Base-by-base conservation (phyloP, 2,797 vertebrate species). In the Lutra lutra region DNA sequence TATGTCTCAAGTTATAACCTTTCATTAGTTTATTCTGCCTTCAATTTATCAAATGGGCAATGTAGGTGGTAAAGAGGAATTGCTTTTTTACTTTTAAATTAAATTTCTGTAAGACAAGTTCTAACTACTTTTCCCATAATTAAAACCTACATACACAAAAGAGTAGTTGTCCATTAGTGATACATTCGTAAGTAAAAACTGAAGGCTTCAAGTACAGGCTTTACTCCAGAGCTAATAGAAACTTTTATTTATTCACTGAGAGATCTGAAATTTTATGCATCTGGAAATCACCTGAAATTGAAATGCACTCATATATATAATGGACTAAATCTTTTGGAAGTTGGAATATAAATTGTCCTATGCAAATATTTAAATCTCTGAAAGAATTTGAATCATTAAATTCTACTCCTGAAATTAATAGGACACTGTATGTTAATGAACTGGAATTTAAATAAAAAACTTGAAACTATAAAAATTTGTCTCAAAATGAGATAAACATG, bases 81-180 rank as follows among this genome's bases (percentile, higher is more conserved):
- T 85, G 15, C 20, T 23, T 84, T 93, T 91, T 58, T 66, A 46
- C 68, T 89, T 96, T 96, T 86, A 91, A 94, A 95, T 89, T 96
- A 87, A 91, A 58, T 93, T 82, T 89, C 18, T 91, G 0, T 93
- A 62, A 78, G 54, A 87, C 43, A 18, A 60, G 4, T 80, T 80
- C 60, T 92, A 90, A 70, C 38, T 64, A 75, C 54, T 13, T 93
- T 93, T 68, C 10, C 79, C 38, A 7, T 91, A 64, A 94, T 94
- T 93, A 80, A 86, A 96, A 92, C 38, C 7, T 75, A 38, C 0
- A 2, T 66, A 66, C 10, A 85, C n/a, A 78, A 40, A 78, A 35
- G 51, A 58, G 6, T 92, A 91, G 62, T 79, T 79, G 7, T 68
- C 91, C 32, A 58, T 93, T 93, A 91, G 8, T 48, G n/a, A 18